These are phyloP conservation scores for Thaumetopoea pityocampa DNA, from an alignment of 1,140 invertebrate genomes.

Conservation along the genomic window DNA sequence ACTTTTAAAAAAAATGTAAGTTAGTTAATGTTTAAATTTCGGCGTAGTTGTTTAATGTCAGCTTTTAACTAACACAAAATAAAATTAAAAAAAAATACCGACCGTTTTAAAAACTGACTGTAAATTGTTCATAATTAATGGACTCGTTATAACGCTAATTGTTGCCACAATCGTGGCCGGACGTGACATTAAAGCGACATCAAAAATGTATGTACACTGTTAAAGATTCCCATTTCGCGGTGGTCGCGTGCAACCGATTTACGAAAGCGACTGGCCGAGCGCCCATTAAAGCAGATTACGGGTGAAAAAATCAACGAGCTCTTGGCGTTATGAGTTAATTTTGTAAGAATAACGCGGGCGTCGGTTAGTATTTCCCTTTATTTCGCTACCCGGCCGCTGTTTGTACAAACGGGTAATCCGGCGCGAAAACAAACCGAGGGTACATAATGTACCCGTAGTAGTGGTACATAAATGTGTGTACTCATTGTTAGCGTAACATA, in stretches of 20 bases:
- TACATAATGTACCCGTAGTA: slow-evolving; percentile 52
- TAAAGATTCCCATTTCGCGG: slow-evolving; percentile 71
- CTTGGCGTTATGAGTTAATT: slow-evolving; percentile 74
- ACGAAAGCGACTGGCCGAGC: slow-evolving; percentile 64
- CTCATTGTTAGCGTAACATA: slow-evolving; percentile 39
- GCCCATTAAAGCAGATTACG: slow-evolving; percentile 72
- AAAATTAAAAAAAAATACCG: slow-evolving; percentile 11
- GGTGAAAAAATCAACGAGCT: slow-evolving; percentile 62
- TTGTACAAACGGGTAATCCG: slow-evolving; percentile 71
- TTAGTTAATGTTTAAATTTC: slow-evolving; percentile 9
- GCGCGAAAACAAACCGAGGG: slow-evolving; percentile 53
- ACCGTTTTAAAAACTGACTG: slow-evolving; percentile 38
- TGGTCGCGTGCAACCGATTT: slow-evolving; percentile 63
- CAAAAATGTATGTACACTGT: slow-evolving; percentile 70
- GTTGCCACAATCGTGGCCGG: slow-evolving; percentile 58
- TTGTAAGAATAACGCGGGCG: slow-evolving; percentile 68
- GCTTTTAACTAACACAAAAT: slow-evolving; percentile 26
- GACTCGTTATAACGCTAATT: slow-evolving; percentile 70
- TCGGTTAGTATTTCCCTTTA: slow-evolving; percentile 69
- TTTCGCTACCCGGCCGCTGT: slow-evolving; percentile 60
- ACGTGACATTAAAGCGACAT: slow-evolving; percentile 64
- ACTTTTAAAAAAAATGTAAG: slow-evolving; percentile 21
- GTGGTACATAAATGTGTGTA: slow-evolving; percentile 50
- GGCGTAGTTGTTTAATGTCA: slow-evolving; percentile 7
- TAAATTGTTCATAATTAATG: slow-evolving; percentile 62